Evolutionary conservation across 1,140 invertebrate genomes (phyloP), one percentile per base, ranked within the genome.

Genomic region (Eubasilissa regina): DNA sequence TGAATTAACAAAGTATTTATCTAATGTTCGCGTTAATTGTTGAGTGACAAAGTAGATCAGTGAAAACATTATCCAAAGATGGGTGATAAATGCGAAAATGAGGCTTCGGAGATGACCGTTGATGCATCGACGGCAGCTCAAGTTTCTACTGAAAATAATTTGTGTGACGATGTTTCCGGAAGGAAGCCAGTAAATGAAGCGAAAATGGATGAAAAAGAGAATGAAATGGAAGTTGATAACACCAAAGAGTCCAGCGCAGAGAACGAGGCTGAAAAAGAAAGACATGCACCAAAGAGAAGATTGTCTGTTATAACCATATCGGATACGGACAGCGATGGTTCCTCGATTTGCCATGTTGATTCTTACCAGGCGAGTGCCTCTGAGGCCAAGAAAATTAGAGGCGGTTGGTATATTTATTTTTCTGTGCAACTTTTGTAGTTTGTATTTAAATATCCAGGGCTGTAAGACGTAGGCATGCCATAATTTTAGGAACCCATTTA

Each of bases 341-440:
- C 89, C 8, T 88, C 88, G 66, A 84, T 89, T 9, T 89, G 88
- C 78, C 88, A 88, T 9, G 87, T 89, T n/a, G 88, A 86, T 48
- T 88, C 87, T 0, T 89, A 89, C 82, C 87, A 88, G 79, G 89
- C 89, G 12, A 86, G 87, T 15, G 86, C 87, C 4, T 87, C 88
- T 68, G 89, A 89, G 79, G 89, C 88, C 44, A 89, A 89, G 79
- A 85, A 87, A 75, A 87, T 89, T 25, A 86, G 89, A 13, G 86
- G 86, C 77, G 78, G 80, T 81, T 21, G 12, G 70, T 68, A 47
- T 58, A 35, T 35, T 35, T 35, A n/a, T 35, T 35, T 35, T 6
- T 1, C 25, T 6, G 25, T 35, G 25, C 25, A 35, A 35, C 25
- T 3, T n/a, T n/a, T n/a, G n/a, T n/a, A n/a, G n/a, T n/a, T n/a